Percentiles rank a stretch among this genome's conserved stretches.
phyloP scores from a whole-genome alignment of 2,797 vertebrate species.

The Gouania willdenowi region DNA sequence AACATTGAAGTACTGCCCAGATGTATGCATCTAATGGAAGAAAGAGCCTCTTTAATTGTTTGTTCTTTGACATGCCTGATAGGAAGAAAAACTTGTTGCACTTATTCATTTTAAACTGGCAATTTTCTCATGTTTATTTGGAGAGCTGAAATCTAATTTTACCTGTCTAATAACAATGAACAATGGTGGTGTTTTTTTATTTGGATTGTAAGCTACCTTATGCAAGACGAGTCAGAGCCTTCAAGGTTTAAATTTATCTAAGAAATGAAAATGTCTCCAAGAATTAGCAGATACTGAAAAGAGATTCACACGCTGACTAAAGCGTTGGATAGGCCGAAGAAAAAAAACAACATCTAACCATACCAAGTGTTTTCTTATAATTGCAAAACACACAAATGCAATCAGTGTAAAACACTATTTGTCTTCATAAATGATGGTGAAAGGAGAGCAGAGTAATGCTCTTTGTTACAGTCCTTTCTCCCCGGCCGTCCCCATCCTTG shows the following conservation, averaged over 20 bases:
- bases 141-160: slow-evolving; percentile 11
- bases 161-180: slow-evolving; percentile 36
- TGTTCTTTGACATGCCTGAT: too few species aligned
- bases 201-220: slow-evolving; percentile 19
- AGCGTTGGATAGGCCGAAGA: slow-evolving; percentile 14
- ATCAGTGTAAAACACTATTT: slow-evolving; percentile 51
- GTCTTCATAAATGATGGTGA: slow-evolving; percentile 59
- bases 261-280: slow-evolving; percentile 44
- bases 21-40: too few species aligned
- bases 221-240: slow-evolving; percentile 12
- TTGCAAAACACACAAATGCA: slow-evolving; percentile 30
- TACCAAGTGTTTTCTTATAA: slow-evolving; percentile 11
- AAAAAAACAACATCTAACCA: slow-evolving; percentile 6
- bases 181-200: slow-evolving; percentile 23
- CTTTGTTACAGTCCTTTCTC: slow-evolving; percentile 17
- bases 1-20: too few species aligned
- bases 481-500: slow-evolving; percentile 23
- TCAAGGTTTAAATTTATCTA: slow-evolving; percentile 36
- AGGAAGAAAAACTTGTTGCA: too few species aligned
- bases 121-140: slow-evolving; percentile 2
- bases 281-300: slow-evolving; percentile 35
- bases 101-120: too few species aligned
- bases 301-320: slow-evolving; percentile 24
- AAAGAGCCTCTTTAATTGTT: too few species aligned
- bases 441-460: slow-evolving; percentile 30